Evolutionary conservation across 2,113 vertebrate species (phyloP), one percentile per base, ranked within the genome.

Genomic region (Rhabdornis inornatus): DNA sequence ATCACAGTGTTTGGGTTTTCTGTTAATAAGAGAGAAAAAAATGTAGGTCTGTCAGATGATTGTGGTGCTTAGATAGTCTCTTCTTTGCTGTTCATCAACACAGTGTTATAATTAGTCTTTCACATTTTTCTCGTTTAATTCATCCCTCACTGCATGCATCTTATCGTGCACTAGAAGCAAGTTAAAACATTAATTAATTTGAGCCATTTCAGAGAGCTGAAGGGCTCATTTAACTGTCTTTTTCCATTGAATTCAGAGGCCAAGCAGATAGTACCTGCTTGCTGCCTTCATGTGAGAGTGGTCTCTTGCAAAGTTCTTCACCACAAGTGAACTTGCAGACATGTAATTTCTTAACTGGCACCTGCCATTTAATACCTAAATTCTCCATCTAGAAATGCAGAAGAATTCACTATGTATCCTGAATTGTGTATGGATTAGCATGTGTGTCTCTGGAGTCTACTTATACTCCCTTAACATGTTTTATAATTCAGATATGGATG

Each of bases 151-250:
- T 93, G 70, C 53, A 23, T 66, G 78, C 45, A 49, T 82, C 86
- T 83, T 94, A 91, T 66, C 55, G 47, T 76, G 56, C 57, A 35
- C 35, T 81, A 88, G 69, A 78, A 89, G 47, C 57, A 87, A 88
- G 68, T 45, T 56, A 87, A 94, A 94, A 53, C 33, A 53, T 88
- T 92, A 95, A 96, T 94, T 96, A 92, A 94, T 94, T 91, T 44
- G 50, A 89, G 55, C 47, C n/a, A 22, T 94, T 96, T 75, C 81
- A 75, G 23, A 61, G 56, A 61, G 59, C 52, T 75, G 59, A 76
- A 95, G 78, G 63, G 23, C 33, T 92, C 15, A 25, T 83, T 91
- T 90, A 88, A 40, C 27, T 87, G 24, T 53, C 50, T 91, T 79
- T 80, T 57, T 27, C 21, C n/a, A 91, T 66, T 42, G 39, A 85